Evolutionary conservation across 2,888 invertebrate species (phyloP).

Genomic region (Pterostichus madidus): DNA sequence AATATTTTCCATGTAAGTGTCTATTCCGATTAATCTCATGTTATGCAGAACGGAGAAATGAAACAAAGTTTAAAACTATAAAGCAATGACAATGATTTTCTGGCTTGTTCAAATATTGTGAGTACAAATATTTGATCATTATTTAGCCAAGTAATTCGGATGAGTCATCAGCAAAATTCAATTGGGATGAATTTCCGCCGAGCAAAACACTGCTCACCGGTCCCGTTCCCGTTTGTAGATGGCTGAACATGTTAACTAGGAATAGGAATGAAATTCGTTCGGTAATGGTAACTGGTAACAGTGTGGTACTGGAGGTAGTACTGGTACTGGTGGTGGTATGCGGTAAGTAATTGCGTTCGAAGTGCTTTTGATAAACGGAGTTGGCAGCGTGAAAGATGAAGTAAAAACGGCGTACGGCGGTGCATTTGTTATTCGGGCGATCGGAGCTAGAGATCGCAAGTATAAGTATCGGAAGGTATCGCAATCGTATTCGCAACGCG

Average conservation of each 20-base stretch:
- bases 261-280: slow-evolving; percentile 43
- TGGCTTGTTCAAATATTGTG: no score
- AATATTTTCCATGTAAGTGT: no score
- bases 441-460: slow-evolving; percentile 19
- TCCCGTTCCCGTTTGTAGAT: background rate
- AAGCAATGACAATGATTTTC: no score
- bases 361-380: slow-evolving; percentile 54
- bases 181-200: no score
- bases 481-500: background rate
- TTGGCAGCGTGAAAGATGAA: slow-evolving; percentile 53
- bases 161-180: no score
- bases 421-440: slow-evolving; percentile 50
- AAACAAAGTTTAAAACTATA: no score
- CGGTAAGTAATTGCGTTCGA: slow-evolving; percentile 50
- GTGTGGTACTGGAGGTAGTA: background rate
- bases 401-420: slow-evolving; percentile 47
- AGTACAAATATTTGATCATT: no score
- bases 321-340: slow-evolving; percentile 15
- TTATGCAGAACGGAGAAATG: no score
- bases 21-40: no score
- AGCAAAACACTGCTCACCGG: no score
- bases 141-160: no score
- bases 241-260: slow-evolving; percentile 15
- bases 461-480: slow-evolving; percentile 24
- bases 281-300: slow-evolving; percentile 15